Evolutionary conservation across 2,888 invertebrate genomes (phyloP).

Genomic region (Callyntrura sp.): DNA sequence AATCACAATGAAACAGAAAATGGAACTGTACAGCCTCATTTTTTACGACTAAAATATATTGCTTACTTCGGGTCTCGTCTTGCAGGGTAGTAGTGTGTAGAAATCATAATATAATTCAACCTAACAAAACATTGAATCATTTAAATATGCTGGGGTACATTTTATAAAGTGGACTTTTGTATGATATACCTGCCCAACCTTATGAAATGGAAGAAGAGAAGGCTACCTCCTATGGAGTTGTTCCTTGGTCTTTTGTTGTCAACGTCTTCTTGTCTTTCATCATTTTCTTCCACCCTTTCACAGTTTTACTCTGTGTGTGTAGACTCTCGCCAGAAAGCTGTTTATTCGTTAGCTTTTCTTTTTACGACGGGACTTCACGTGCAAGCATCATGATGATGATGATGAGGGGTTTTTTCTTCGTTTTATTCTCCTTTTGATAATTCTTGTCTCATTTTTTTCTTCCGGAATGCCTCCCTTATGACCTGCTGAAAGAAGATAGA

Average conservation of each 20-base stretch:
- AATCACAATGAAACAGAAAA: no score
- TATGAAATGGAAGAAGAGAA: constrained; percentile 37
- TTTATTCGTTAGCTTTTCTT: constrained; percentile 18
- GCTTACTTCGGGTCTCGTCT: constrained; percentile 17
- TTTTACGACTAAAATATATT: no score
- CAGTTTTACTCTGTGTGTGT: constrained; percentile 14
- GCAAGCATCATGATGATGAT: no score
- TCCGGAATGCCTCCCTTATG: constrained; percentile 73
- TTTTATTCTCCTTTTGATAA: constrained; percentile 33
- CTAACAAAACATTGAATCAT: background rate
- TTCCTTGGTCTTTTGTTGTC: constrained; percentile 72
- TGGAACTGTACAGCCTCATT: no score
- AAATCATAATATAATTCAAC: constrained; percentile 32
- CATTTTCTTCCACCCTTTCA: constrained; percentile 45
- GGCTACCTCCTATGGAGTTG: constrained; percentile 71
- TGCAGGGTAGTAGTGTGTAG: background rate
- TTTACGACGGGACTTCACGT: constrained; percentile 49
- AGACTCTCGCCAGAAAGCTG: no score
- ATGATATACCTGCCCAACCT: no score
- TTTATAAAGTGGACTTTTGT: no score
- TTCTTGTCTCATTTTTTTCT: constrained; percentile 63
- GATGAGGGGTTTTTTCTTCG: constrained; percentile 52
- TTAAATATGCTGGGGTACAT: no score
- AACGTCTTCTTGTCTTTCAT: constrained; percentile 72
- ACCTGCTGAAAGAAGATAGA: constrained; percentile 58